A percentile compares a stretch with the other conserved stretches of the same genome.
phyloP scores from a whole-genome alignment of 1,140 invertebrate species.

The Hirudo medicinalis region DNA sequence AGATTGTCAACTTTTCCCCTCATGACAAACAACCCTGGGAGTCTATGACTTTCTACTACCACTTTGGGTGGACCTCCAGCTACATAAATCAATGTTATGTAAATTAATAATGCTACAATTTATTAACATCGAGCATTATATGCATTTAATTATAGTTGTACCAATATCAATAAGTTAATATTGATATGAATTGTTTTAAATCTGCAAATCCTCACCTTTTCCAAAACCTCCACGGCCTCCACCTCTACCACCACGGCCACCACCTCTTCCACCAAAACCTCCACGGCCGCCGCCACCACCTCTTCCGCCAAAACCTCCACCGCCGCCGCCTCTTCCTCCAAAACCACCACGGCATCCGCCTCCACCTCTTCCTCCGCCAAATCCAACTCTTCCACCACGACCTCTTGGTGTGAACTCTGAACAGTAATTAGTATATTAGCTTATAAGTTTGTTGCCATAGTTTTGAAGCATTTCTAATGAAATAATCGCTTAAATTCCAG shows the following conservation, averaged over 20 bases:
- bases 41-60: conserved; percentile 90
- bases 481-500: too few relatives aligned
- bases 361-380: conserved; percentile 23
- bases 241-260: too few relatives aligned
- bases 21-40: conserved; percentile 46
- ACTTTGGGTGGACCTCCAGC: conserved; percentile 76
- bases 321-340: conserved; percentile 25
- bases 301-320: conserved; percentile 20
- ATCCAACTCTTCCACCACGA: conserved; percentile 17
- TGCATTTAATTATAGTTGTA: too few relatives aligned
- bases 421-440: too few relatives aligned
- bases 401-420: conserved; percentile 17
- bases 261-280: too few relatives aligned
- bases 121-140: not conserved
- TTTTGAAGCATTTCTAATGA: too few relatives aligned
- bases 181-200: not conserved
- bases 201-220: conserved; percentile 9
- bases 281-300: conserved; percentile 13
- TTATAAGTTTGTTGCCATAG: too few relatives aligned
- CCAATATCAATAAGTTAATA: not conserved
- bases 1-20: conserved; percentile 92
- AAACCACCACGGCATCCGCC: conserved; percentile 24
- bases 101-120: not conserved
- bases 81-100: conserved; percentile 18
- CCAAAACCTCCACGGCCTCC: conserved; percentile 8